Percentiles rank a stretch among this genome's conserved stretches.
Conservation (phyloP, 2,113 vertebrate genomes). For the Ictidomys tridecemlineatus region DNA sequence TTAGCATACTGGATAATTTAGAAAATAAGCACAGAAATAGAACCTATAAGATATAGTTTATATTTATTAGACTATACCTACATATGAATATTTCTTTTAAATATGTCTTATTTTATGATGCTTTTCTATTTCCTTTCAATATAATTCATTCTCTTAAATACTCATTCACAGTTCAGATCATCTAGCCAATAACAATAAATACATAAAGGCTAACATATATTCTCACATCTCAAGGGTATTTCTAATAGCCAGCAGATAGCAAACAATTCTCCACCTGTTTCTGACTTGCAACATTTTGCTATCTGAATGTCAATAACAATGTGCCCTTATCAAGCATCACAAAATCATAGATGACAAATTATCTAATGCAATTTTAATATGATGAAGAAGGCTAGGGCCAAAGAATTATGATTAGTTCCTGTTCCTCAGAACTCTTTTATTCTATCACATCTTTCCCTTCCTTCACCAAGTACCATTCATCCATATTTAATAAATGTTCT, state of each 20-base stretch:
- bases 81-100: background rate
- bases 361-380: conserved; percentile 70
- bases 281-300: conserved; percentile 64
- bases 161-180: conserved; percentile 28
- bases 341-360: conserved; percentile 65
- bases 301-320: conserved; percentile 64
- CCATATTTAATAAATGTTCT: conserved; percentile 37
- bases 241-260: conserved; percentile 59
- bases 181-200: conserved; percentile 45
- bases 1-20: conserved; percentile 68
- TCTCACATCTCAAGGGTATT: conserved; percentile 71
- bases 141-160: conserved; percentile 58
- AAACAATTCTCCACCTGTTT: conserved; percentile 64
- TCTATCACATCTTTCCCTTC: background rate
- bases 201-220: conserved; percentile 44
- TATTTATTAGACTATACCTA: conserved; percentile 9
- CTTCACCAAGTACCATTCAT: conserved; percentile 48
- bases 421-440: conserved; percentile 58
- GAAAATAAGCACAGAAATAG: conserved; percentile 56
- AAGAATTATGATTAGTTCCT: conserved; percentile 50
- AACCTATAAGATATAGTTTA: background rate
- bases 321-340: conserved; percentile 19
- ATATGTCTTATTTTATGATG: conserved; percentile 20
- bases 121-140: conserved; percentile 39
- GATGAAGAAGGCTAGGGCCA: background rate